Evolutionary conservation across 37 sponge, comb jelly and placozoan genomes (phyloP).

Genomic region (Aplysina aerophoba): DNA sequence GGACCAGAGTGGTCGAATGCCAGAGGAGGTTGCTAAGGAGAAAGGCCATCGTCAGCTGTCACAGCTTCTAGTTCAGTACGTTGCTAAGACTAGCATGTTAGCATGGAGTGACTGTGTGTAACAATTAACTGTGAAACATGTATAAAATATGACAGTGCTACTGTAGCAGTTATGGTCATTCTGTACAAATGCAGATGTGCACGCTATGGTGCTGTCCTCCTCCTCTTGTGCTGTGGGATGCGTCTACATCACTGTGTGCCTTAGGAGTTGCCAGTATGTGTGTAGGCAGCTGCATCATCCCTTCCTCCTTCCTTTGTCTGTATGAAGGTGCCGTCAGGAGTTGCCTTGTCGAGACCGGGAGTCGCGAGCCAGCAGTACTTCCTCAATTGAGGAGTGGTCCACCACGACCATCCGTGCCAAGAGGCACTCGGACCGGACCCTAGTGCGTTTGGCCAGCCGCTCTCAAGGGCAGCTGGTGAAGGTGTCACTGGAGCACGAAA

Average conservation of each 20-base stretch:
- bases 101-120: no score
- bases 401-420: neutral
- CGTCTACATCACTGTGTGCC: no score
- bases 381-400: constrained; percentile 24
- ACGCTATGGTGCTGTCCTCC: no score
- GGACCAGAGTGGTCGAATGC: neutral
- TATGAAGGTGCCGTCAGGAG: neutral
- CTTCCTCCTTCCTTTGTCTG: neutral
- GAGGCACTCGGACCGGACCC: neutral
- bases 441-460: neutral
- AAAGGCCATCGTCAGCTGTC: neutral
- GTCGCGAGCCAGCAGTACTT: neutral
- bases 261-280: no score
- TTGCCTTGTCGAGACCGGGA: neutral
- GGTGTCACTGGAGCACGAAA: neutral
- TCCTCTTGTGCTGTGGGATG: no score
- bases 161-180: no score
- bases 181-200: no score
- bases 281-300: neutral
- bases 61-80: neutral
- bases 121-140: no score
- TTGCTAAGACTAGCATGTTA: no score
- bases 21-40: constrained; percentile 16
- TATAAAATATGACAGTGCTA: no score
- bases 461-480: constrained; percentile 12